phyloP scores from a whole-genome alignment of 2,888 invertebrate genomes.

The Caenorhabditis japonica region DNA sequence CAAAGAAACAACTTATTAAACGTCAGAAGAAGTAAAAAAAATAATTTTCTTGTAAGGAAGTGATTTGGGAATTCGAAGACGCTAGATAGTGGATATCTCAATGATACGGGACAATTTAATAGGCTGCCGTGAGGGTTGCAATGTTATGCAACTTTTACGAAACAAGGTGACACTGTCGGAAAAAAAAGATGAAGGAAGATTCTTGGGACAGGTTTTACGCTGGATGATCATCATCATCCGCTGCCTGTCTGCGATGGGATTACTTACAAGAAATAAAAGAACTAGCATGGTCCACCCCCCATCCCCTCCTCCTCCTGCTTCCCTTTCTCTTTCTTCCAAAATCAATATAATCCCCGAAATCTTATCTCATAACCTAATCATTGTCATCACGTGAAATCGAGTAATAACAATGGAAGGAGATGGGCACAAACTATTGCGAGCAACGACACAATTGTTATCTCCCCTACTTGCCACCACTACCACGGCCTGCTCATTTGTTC shows the following conservation, averaged over 20 bases:
- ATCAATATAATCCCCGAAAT: no score
- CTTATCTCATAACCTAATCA: constrained; percentile 21
- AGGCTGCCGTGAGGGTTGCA: constrained; percentile 31
- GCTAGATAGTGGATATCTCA: constrained; percentile 22
- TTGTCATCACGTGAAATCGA: constrained; percentile 8
- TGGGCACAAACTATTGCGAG: no score
- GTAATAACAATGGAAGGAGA: not conserved
- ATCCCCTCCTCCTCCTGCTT: no score
- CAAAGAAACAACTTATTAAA: no score
- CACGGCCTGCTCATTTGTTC: no score
- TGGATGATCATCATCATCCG: no score
- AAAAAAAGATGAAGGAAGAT: constrained; percentile 5
- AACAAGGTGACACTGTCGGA: constrained; percentile 32
- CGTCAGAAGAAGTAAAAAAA: not conserved
- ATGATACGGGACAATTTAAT: constrained; percentile 37
- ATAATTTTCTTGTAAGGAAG: constrained; percentile 1
- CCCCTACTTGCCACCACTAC: no score
- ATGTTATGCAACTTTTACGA: constrained; percentile 29
- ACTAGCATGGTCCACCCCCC: no score
- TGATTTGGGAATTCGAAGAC: constrained; percentile 1
- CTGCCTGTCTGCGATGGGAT: no score
- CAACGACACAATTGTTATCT: no score
- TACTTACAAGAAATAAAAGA: no score
- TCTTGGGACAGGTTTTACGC: constrained; percentile 6
- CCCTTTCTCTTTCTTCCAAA: no score